Evolutionary conservation across 2,888 invertebrate genomes (phyloP).

Genomic region (Abscondita cerata): DNA sequence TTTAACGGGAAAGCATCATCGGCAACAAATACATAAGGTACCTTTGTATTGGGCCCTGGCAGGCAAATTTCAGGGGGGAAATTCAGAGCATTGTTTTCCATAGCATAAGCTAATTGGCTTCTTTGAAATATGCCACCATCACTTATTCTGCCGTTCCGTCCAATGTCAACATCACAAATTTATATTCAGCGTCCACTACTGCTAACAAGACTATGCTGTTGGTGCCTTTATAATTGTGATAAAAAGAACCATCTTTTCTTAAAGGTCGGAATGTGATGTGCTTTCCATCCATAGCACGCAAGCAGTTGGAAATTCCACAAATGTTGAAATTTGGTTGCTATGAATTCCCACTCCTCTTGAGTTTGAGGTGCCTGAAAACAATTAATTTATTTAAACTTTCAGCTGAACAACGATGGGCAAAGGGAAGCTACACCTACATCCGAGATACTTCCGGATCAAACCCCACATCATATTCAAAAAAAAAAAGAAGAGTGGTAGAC

Average conservation of each 20-base stretch:
- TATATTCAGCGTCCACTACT: background rate
- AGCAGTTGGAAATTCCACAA: too few relatives aligned
- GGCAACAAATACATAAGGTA: background rate
- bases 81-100: background rate
- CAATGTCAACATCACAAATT: background rate
- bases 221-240: background rate
- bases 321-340: too few relatives aligned
- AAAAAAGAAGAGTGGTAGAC: too few relatives aligned
- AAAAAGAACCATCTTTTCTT: background rate
- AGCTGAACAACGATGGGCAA: too few relatives aligned
- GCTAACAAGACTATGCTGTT: background rate
- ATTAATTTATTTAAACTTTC: too few relatives aligned
- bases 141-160: background rate
- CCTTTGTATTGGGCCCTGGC: background rate
- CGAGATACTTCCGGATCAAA: too few relatives aligned
- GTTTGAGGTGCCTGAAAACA: too few relatives aligned
- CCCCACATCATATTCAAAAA: too few relatives aligned
- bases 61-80: too few relatives aligned
- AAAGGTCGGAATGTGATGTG: background rate
- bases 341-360: too few relatives aligned
- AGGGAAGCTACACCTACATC: too few relatives aligned
- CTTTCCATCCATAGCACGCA: background rate
- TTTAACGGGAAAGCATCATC: background rate
- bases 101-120: background rate
- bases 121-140: constrained; percentile 5